phyloP scores from a whole-genome alignment of 2,888 invertebrate genomes.

The Sicus ferrugineus region DNA sequence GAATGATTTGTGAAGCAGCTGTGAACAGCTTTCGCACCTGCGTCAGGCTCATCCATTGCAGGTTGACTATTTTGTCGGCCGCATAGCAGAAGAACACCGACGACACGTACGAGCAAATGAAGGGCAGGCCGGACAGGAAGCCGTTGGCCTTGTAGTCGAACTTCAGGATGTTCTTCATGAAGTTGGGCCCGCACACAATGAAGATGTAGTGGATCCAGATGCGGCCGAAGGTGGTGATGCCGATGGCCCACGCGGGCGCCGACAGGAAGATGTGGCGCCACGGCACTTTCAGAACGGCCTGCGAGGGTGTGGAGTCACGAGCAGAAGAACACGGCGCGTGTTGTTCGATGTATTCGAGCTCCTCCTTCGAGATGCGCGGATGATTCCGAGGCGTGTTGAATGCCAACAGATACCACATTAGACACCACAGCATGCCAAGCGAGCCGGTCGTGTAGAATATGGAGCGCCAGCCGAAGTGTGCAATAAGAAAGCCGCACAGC shows the following conservation, averaged over 20 bases:
- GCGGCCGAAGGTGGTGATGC: conserved; percentile 76
- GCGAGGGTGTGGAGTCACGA: conserved; percentile 51
- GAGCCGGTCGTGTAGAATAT: conserved; percentile 77
- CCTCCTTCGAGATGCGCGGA: conserved; percentile 72
- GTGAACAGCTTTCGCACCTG: conserved; percentile 76
- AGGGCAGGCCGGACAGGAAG: conserved; percentile 73
- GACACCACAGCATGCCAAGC: conserved; percentile 72
- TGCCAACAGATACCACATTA: conserved; percentile 74
- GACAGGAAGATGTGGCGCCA: conserved; percentile 73
- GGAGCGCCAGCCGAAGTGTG: conserved; percentile 72
- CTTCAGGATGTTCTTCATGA: conserved; percentile 74
- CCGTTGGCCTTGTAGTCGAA: conserved; percentile 77
- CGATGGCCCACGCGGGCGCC: conserved; percentile 75
- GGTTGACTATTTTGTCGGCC: conserved; percentile 71
- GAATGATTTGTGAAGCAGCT: conserved; percentile 74
- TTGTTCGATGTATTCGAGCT: conserved; percentile 73
- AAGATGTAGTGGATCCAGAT: conserved; percentile 80
- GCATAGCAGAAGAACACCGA: conserved; percentile 76
- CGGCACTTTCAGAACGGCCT: conserved; percentile 66
- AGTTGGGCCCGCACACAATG: conserved; percentile 75
- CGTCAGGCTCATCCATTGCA: conserved; percentile 69
- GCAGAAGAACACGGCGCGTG: conserved; percentile 52
- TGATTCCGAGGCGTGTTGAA: conserved; percentile 74
- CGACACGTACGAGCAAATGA: conserved; percentile 74
- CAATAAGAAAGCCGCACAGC: conserved; percentile 74